Evolutionary conservation across 2,113 vertebrate species (phyloP).

Genomic region (Varanus komodoensis): DNA sequence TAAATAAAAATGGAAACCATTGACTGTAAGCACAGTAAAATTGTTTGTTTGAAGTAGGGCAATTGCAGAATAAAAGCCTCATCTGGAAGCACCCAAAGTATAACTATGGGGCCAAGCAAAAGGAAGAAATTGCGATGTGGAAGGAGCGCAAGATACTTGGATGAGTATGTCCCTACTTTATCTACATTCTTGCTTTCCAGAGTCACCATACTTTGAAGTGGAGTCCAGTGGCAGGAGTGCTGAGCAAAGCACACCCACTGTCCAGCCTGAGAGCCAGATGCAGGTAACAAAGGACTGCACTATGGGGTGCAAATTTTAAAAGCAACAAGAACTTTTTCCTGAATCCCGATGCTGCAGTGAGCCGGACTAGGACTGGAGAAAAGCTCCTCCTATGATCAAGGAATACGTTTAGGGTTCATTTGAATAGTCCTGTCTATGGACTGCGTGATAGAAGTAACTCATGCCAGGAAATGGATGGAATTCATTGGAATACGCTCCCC

Average conservation of each 20-base stretch:
- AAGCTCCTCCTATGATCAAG: too few species aligned
- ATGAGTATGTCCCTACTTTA: not conserved
- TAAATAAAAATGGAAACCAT: too few species aligned
- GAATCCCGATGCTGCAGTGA: not conserved
- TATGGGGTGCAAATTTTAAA: not conserved
- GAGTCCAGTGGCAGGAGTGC: not conserved
- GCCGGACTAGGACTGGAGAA: not conserved
- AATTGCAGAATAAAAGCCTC: too few species aligned
- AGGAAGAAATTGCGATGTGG: not conserved
- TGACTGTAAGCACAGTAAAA: too few species aligned
- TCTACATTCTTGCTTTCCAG: not conserved
- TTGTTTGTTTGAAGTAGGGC: too few species aligned
- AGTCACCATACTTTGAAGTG: slow-evolving; percentile 13
- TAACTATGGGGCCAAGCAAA: not conserved
- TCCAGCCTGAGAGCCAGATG: not conserved
- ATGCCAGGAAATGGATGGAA: too few species aligned
- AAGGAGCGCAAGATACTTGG: not conserved
- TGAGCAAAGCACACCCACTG: not conserved
- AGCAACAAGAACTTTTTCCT: too few species aligned
- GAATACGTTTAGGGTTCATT: too few species aligned
- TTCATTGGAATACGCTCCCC: too few species aligned
- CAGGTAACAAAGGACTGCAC: not conserved
- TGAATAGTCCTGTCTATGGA: too few species aligned
- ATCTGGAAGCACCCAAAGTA: not conserved
- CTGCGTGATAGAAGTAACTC: too few species aligned